Conservation (phyloP, 1,140 invertebrate species). For the Agrilus planipennis region DNA sequence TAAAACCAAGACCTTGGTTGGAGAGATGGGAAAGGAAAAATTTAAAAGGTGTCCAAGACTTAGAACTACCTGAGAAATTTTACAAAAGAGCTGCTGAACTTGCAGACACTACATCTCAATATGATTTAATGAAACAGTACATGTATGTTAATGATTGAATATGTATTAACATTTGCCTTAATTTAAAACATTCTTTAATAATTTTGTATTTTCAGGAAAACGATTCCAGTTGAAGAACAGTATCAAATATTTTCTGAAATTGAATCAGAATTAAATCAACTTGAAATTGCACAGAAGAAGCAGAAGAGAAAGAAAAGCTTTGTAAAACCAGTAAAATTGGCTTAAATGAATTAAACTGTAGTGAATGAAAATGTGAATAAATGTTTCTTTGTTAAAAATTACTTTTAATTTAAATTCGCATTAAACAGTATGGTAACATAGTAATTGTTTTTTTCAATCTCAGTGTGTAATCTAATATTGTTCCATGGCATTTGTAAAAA, state of each 20-base stretch:
- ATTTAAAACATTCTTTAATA: not conserved
- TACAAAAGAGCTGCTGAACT: conserved; percentile 42
- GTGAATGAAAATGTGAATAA: too few species aligned
- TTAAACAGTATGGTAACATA: too few species aligned
- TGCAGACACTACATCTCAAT: conserved; percentile 74
- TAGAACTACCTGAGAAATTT: conserved; percentile 50
- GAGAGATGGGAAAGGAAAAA: conserved; percentile 72
- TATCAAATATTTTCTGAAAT: conserved; percentile 74
- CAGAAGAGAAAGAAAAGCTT: conserved; percentile 55
- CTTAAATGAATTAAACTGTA: conserved; percentile 33
- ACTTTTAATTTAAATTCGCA: too few species aligned
- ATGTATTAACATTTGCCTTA: not conserved
- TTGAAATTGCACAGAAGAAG: conserved; percentile 53
- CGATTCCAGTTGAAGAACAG: conserved; percentile 80
- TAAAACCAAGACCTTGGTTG: conserved; percentile 80
- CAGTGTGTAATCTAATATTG: too few species aligned
- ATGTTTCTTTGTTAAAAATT: too few species aligned
- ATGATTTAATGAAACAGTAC: conserved; percentile 89
- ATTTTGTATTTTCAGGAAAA: conserved; percentile 41
- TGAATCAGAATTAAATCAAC: conserved; percentile 55
- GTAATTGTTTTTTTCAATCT: too few species aligned
- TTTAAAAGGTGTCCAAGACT: conserved; percentile 63
- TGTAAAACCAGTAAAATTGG: conserved; percentile 47
- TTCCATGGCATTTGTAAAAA: too few species aligned
- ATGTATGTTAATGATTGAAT: conserved; percentile 42